Evolutionary conservation across 2,113 vertebrate genomes (phyloP), one percentile per base, ranked within the genome.

Genomic region (Phainopepla nitens): DNA sequence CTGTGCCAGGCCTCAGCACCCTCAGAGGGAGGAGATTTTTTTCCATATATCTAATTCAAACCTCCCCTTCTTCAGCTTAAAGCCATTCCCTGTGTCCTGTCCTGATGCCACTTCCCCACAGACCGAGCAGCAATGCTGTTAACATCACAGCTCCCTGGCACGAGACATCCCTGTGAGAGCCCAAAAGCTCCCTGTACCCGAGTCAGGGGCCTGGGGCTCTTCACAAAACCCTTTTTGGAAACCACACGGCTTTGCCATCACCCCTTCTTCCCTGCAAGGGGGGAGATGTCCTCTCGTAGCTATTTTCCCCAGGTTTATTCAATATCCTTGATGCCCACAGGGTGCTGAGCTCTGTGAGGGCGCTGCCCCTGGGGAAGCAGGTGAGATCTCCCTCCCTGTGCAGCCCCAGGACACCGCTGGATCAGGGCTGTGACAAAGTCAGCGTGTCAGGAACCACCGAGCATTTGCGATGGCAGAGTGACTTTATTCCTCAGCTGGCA

Each of bases 231-330:
- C 50, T 41, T 3, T 10, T 22, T 58, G 10, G 31, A 7, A 19
- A 15, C 44, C 0, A 0, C 2, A 0, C 0, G 2, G 16, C 50
- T 93, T 20, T 91, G 36, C 50, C 45, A 4, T 60, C 28, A 0
- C 20, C 42, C 5, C 23, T 50, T 23, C 41, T 64, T 28, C 33
- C 66, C 8, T 3, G 1, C 17, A 2, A 6, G 29, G 16, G 11
- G 3, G 3, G 19, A 1, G 8, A 1, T 21, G 3, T 25, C 31
- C 54, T n/a, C 9, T 41, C 6, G 10, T 2, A 7, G 29, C 44
- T 15, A 0, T 21, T 87, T 57, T 9, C 0, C 36, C 58, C 9
- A 2, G 23, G 11, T 71, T 62, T 31, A 6, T 33, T 11, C 21
- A 0, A 2, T 21, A 2, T 3, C 3, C 82, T 1, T 6, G 53